These are phyloP conservation scores for Fundulus diaphanus DNA, from an alignment of 2,797 vertebrate species.

Conservation along the genomic window DNA sequence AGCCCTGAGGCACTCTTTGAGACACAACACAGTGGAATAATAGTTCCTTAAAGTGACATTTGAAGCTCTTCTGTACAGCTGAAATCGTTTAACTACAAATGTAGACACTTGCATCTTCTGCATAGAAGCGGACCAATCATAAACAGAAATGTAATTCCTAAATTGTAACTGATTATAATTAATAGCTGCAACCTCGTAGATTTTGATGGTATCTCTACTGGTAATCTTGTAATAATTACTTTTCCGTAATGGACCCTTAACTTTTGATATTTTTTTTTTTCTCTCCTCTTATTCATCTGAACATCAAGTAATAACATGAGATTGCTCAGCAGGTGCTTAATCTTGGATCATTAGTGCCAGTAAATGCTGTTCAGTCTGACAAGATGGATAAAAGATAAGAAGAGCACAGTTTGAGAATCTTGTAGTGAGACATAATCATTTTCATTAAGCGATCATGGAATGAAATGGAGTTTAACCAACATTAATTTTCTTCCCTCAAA, in stretches of 20 bases:
- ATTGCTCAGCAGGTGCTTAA: conserved; percentile 69
- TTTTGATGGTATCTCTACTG: not conserved
- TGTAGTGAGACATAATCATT: conserved; percentile 22
- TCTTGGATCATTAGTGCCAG: conserved; percentile 69
- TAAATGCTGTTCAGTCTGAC: conserved; percentile 66
- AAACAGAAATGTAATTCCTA: not conserved
- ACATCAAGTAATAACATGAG: conserved; percentile 62
- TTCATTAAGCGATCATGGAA: conserved; percentile 51
- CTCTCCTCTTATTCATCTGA: conserved; percentile 27
- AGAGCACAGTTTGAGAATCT: conserved; percentile 46
- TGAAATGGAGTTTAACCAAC: conserved; percentile 42
- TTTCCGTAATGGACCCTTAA: conserved; percentile 15
- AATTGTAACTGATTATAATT: not conserved
- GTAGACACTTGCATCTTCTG: not conserved
- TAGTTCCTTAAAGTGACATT: not conserved
- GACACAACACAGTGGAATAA: not conserved
- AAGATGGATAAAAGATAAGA: conserved; percentile 33
- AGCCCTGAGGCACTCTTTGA: not conserved
- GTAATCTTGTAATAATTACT: conserved; percentile 35
- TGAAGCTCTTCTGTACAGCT: not conserved
- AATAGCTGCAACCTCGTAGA: not conserved
- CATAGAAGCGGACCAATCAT: not conserved
- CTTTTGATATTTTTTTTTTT: conserved; percentile 12
- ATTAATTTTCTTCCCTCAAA: conserved; percentile 30
- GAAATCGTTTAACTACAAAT: not conserved